phyloP scores from a whole-genome alignment of 1,140 invertebrate genomes.

The Hycleus cichorii region DNA sequence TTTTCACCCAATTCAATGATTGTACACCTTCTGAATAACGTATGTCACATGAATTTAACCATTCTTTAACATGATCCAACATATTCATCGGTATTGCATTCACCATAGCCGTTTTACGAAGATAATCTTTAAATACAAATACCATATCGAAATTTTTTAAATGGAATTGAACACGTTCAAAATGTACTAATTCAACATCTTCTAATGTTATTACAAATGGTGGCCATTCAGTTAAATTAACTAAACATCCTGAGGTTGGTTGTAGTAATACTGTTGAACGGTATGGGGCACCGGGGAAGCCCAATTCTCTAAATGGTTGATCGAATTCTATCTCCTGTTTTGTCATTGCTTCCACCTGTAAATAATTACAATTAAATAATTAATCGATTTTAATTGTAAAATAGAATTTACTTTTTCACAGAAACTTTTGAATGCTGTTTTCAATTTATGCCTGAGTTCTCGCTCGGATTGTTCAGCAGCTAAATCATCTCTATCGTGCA shows the following conservation, averaged over 20 bases:
- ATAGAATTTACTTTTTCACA: conserved; percentile 68
- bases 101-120: conserved; percentile 88
- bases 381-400: too few species aligned
- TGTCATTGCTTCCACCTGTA: conserved; percentile 83
- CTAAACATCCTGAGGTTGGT: conserved; percentile 93
- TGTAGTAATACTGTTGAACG: conserved; percentile 93
- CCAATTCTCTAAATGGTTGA: conserved; percentile 94
- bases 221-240: conserved; percentile 98
- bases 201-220: conserved; percentile 97
- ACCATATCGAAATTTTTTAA: conserved; percentile 99
- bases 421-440: conserved; percentile 96
- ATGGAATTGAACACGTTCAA: conserved; percentile 97
- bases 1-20: conserved; percentile 98
- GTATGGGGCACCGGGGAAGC: conserved; percentile 96
- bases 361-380: conserved; percentile 24
- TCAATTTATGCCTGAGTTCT: conserved; percentile 92
- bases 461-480: conserved; percentile 97
- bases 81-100: conserved; percentile 98
- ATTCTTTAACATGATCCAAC: conserved; percentile 98
- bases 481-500: conserved; percentile 98
- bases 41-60: conserved; percentile 67
- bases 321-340: conserved; percentile 98
- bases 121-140: conserved; percentile 98
- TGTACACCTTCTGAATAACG: conserved; percentile 95
- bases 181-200: conserved; percentile 96